These are phyloP conservation scores for Vireo altiloquus DNA, from an alignment of 2,113 vertebrate genomes.

Conservation along the genomic window DNA sequence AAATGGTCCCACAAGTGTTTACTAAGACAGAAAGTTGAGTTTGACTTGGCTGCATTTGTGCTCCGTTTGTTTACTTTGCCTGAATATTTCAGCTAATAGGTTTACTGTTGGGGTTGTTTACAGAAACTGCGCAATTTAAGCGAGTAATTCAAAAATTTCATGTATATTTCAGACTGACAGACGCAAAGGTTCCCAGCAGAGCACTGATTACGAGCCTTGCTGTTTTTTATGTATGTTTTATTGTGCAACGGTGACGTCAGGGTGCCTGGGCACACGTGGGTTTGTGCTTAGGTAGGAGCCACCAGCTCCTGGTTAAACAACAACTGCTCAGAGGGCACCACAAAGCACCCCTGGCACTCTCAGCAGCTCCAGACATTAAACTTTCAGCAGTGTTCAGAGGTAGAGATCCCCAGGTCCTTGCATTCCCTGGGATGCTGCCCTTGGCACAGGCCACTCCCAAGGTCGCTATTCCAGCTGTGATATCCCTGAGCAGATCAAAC, in stretches of 20 bases:
- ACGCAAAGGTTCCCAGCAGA: background rate
- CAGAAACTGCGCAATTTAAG: background rate
- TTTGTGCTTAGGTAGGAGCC: background rate
- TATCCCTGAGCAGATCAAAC: background rate
- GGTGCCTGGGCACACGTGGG: background rate
- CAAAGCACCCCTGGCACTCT: background rate
- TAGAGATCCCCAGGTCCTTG: background rate
- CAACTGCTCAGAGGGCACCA: background rate
- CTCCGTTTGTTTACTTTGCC: slow-evolving; percentile 11
- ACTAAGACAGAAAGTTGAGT: background rate
- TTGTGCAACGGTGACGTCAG: background rate
- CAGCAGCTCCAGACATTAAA: background rate
- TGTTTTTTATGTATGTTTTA: background rate
- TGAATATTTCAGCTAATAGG: slow-evolving; percentile 3
- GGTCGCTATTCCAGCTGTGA: background rate
- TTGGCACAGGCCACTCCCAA: background rate
- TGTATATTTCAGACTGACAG: background rate
- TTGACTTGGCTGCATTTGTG: background rate
- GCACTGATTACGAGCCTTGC: background rate
- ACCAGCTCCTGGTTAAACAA: background rate
- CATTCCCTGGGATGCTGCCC: background rate
- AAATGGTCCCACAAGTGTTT: background rate
- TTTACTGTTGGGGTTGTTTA: background rate
- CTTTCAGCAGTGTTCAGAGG: background rate
- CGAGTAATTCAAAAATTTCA: background rate